phyloP scores from a whole-genome alignment of 2,888 invertebrate genomes.

The Xanthia togata region DNA sequence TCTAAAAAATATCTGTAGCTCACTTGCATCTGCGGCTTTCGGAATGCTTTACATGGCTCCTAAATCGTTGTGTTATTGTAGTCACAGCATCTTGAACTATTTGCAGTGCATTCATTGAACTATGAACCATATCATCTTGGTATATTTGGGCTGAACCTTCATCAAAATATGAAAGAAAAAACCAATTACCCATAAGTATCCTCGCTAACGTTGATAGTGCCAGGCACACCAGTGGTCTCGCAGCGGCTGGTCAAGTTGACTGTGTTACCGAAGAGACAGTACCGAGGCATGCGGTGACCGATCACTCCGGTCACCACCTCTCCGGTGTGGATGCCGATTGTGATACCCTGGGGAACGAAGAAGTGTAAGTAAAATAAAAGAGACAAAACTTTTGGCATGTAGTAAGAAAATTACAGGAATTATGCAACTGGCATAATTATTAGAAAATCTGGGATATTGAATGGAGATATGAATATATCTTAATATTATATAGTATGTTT shows the following conservation, averaged over 20 bases:
- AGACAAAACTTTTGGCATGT: too few species aligned
- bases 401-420: too few species aligned
- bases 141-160: neutral
- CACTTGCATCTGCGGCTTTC: neutral
- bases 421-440: too few species aligned
- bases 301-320: constrained; percentile 98
- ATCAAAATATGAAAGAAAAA: neutral
- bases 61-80: too few species aligned
- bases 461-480: too few species aligned
- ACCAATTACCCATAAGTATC: constrained; percentile 95
- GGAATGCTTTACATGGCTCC: too few species aligned
- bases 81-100: neutral
- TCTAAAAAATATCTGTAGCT: neutral
- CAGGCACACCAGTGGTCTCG: constrained; percentile 97
- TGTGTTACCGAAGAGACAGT: constrained; percentile 98
- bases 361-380: neutral
- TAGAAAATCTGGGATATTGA: too few species aligned
- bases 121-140: neutral
- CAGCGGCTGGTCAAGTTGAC: constrained; percentile 98
- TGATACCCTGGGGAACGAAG: constrained; percentile 93
- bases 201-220: constrained; percentile 97
- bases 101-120: neutral
- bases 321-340: constrained; percentile 98
- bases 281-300: constrained; percentile 98
- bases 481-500: too few species aligned